A percentile compares a stretch with the other conserved stretches of the same genome.
Evolutionary conservation across 2,888 invertebrate species (phyloP).

Genomic region (Linnaemya tessellans): DNA sequence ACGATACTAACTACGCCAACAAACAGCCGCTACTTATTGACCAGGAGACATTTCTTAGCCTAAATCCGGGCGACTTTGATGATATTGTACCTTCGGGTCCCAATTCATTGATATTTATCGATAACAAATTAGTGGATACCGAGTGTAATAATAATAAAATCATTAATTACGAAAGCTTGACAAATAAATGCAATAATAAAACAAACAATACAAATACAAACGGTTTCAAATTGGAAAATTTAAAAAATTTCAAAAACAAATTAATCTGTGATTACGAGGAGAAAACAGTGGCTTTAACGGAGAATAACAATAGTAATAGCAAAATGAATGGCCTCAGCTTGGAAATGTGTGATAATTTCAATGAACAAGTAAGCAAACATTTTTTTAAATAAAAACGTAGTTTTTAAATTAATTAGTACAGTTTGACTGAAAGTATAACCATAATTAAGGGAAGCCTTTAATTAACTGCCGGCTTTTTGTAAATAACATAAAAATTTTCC

Average conservation of each 20-base stretch:
- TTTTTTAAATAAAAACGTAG: background rate
- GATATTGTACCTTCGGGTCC: conserved; percentile 82
- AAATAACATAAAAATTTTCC: too few species aligned
- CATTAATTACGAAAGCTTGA: conserved; percentile 80
- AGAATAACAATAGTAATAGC: conserved; percentile 68
- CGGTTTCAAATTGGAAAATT: conserved; percentile 82
- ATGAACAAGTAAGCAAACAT: conserved; percentile 82
- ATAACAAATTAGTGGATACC: conserved; percentile 79
- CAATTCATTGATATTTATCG: conserved; percentile 81
- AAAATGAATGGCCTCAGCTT: conserved; percentile 83
- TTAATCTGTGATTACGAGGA: conserved; percentile 82
- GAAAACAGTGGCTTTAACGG: conserved; percentile 69
- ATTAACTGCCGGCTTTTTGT: too few species aligned
- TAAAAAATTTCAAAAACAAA: conserved; percentile 83
- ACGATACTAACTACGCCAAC: conserved; percentile 77
- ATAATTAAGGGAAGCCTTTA: too few species aligned
- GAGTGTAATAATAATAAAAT: conserved; percentile 78
- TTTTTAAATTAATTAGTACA: too few species aligned
- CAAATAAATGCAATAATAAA: conserved; percentile 81
- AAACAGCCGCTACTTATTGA: conserved; percentile 82
- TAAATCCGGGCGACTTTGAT: conserved; percentile 83
- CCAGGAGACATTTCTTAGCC: conserved; percentile 83
- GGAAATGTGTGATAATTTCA: conserved; percentile 83
- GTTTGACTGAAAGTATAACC: too few species aligned
- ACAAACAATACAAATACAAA: conserved; percentile 82